phyloP scores from a whole-genome alignment of 2,113 vertebrate genomes.

The Cyprinodon brontotheroides region DNA sequence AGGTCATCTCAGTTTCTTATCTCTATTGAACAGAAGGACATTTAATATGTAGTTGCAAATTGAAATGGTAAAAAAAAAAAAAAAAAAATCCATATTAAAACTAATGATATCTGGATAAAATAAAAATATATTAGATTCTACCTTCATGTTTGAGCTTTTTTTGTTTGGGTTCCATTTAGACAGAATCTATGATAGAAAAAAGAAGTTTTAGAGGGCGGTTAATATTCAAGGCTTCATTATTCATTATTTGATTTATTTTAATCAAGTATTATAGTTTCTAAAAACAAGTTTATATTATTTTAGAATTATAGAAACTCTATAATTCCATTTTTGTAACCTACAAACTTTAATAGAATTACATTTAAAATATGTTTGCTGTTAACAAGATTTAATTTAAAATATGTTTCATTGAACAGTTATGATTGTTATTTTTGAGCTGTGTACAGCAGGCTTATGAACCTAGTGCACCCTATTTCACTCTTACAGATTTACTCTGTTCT shows the following conservation, averaged over 20 bases:
- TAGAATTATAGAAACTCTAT: neutral
- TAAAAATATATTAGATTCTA: neutral
- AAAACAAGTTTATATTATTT: neutral
- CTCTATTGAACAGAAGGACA: no score
- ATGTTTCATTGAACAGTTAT: neutral
- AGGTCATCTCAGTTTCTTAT: no score
- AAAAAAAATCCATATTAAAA: neutral
- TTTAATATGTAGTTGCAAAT: neutral
- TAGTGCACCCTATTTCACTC: no score
- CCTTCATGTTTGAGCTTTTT: neutral
- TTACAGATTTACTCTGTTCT: no score
- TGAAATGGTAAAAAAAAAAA: neutral
- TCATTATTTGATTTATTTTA: neutral
- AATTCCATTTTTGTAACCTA: neutral
- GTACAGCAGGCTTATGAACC: neutral
- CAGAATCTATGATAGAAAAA: neutral
- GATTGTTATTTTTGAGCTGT: no score
- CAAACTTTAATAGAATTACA: neutral
- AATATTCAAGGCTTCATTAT: neutral
- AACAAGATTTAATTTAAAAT: neutral
- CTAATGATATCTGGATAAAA: neutral
- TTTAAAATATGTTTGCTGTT: neutral
- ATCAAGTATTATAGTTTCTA: neutral
- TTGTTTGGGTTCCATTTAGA: neutral
- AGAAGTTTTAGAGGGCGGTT: neutral